A percentile compares a stretch with the other conserved stretches of the same genome.
Conservation (phyloP, 2,888 invertebrate genomes). For the Eupithecia abbreviata region DNA sequence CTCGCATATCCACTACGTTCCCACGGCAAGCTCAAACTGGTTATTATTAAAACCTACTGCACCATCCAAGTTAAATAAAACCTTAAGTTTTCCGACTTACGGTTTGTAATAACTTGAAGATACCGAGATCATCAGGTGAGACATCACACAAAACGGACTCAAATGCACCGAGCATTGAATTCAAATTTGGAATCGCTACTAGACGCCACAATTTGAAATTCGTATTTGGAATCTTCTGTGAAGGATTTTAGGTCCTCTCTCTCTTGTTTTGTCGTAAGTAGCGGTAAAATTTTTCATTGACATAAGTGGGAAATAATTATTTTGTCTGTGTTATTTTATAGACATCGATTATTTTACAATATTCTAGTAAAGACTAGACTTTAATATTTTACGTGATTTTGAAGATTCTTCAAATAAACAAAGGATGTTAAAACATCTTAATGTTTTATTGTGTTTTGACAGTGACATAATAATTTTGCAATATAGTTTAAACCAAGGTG, state of each 20-base stretch:
- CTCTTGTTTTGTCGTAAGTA: constrained; percentile 73
- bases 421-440: too few species aligned
- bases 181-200: constrained; percentile 54
- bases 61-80: constrained; percentile 54
- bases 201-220: constrained; percentile 80
- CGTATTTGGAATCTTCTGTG: constrained; percentile 78
- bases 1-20: constrained; percentile 82
- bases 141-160: constrained; percentile 62
- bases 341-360: not conserved
- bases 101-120: constrained; percentile 14
- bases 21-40: constrained; percentile 82
- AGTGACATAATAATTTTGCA: constrained; percentile 24
- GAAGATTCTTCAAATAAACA: not conserved
- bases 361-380: not conserved
- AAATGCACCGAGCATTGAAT: constrained; percentile 63
- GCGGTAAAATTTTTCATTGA: constrained; percentile 72
- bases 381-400: not conserved
- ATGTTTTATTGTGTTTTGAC: constrained; percentile 28
- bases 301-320: constrained; percentile 73
- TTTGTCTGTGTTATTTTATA: constrained; percentile 46
- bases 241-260: constrained; percentile 81
- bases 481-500: constrained; percentile 23
- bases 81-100: constrained; percentile 47
- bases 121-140: constrained; percentile 54
- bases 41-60: constrained; percentile 81